Base-by-base conservation (phyloP, 23 tunicate genomes). In the Trididemnum clinides region DNA sequence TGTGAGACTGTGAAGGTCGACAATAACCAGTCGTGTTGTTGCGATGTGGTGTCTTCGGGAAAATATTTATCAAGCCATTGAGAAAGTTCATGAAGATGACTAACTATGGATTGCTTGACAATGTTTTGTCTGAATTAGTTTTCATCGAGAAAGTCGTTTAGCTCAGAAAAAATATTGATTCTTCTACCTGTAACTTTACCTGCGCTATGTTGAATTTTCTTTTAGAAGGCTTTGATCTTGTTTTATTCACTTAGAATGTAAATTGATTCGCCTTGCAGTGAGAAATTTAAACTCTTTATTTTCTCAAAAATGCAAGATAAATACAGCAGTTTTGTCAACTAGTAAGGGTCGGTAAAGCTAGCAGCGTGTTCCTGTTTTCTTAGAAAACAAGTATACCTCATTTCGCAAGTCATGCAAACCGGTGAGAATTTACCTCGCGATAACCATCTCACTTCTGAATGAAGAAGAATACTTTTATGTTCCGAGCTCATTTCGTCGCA, bases 201-300 rank as follows among this genome's bases (percentile, higher is more conserved):
- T 70, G 26, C 81, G 37, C 38, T 75, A 10, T 75, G 81, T 36
- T 12, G 81, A n/a, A n/a, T n/a, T n/a, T n/a, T n/a, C n/a, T n/a
- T n/a, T n/a, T n/a, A n/a, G n/a, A n/a, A n/a, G n/a, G 81, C 59
- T 75, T 75, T 39, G 81, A 75, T 75, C 81, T 75, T 75, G 81
- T 75, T 75, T 36, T 75, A 36, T 4, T 64, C 81, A 36, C 64
- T 39, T 28, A 71, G 77, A 31, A 71, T 71, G 38, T 71, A 7
- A 28, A 71, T 28, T 71, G 77, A 71, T 71, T 36, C 81, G 29
- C 81, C 63, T 75, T 75, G 81, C 81, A n/a, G n/a, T n/a, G n/a
- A n/a, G n/a, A n/a, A n/a, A n/a, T n/a, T n/a, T n/a, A n/a, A n/a
- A n/a, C n/a, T 31, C 27, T 75, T 75, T 37, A 75, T 36, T 33